Conservation (phyloP, 2,888 invertebrate genomes). For the Tortrix viridana region DNA sequence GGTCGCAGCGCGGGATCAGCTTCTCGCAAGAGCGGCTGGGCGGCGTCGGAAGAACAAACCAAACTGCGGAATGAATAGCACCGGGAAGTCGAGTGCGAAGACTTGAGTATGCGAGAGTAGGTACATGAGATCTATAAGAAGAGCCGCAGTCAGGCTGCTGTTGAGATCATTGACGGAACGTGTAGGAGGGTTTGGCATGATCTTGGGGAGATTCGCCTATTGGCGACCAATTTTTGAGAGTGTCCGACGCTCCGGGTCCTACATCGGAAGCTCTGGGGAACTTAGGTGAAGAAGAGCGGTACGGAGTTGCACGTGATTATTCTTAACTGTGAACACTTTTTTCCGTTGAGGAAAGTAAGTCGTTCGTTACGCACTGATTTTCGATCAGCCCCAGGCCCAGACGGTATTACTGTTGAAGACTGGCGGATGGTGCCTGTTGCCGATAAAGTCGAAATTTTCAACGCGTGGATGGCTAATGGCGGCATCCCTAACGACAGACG, state of each 20-base stretch:
- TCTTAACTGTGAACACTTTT: background rate
- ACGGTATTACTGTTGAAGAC: background rate
- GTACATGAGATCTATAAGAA: background rate
- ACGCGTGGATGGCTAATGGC: background rate
- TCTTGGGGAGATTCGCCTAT: background rate
- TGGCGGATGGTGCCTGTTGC: background rate
- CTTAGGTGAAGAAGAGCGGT: background rate
- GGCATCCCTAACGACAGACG: background rate
- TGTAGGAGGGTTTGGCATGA: background rate
- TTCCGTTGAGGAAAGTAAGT: background rate
- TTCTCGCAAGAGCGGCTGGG: too few species aligned
- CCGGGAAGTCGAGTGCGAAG: background rate
- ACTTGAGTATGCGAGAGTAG: background rate
- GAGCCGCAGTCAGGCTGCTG: background rate
- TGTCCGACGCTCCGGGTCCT: background rate
- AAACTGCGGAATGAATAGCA: background rate
- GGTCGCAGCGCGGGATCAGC: too few species aligned
- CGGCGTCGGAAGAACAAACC: too few species aligned
- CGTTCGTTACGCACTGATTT: background rate
- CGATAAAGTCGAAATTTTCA: background rate
- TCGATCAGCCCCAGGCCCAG: background rate
- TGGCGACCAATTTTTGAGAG: slow-evolving; percentile 1
- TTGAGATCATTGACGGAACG: background rate
- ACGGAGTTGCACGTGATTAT: background rate
- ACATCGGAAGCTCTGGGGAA: background rate